Evolutionary conservation across 1,140 invertebrate genomes (phyloP).

Genomic region (Drosophila bifasciata): DNA sequence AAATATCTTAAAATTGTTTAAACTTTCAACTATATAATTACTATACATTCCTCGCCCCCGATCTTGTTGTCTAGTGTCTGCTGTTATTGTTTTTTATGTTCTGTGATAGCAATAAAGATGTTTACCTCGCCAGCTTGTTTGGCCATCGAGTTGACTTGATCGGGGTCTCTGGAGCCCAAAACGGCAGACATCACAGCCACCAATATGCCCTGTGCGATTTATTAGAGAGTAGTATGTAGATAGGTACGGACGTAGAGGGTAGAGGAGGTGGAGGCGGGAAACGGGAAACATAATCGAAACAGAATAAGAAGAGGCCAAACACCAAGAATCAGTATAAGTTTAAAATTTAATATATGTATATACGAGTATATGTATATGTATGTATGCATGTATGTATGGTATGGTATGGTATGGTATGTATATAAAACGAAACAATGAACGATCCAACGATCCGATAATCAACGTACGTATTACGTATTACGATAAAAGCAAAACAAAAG

Average conservation of each 20-base stretch:
- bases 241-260: conserved; percentile 33
- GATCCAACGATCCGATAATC: conserved; percentile 31
- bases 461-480: conserved; percentile 39
- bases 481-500: conserved; percentile 54
- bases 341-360: conserved; percentile 37
- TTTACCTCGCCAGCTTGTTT: conserved; percentile 96
- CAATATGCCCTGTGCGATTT: conserved; percentile 90
- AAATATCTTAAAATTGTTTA: too few species aligned
- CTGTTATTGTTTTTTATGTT: conserved; percentile 11
- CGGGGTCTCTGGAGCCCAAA: conserved; percentile 94
- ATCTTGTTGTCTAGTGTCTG: conserved; percentile 53
- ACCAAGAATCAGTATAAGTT: conserved; percentile 53
- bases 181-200: conserved; percentile 93
- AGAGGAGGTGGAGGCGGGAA: conserved; percentile 64
- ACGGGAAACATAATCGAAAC: conserved; percentile 53
- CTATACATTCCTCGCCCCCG: neutral
- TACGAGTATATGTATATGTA: conserved; percentile 12
- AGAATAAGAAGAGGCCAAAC: conserved; percentile 56
- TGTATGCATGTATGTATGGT: conserved; percentile 9
- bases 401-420: too few species aligned
- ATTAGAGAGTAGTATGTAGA: conserved; percentile 42
- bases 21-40: too few species aligned
- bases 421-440: conserved; percentile 34
- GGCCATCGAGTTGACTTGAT: conserved; percentile 94
- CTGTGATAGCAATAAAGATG: conserved; percentile 64